phyloP scores from a whole-genome alignment of 2,888 invertebrate species.

The Netelia virgata region DNA sequence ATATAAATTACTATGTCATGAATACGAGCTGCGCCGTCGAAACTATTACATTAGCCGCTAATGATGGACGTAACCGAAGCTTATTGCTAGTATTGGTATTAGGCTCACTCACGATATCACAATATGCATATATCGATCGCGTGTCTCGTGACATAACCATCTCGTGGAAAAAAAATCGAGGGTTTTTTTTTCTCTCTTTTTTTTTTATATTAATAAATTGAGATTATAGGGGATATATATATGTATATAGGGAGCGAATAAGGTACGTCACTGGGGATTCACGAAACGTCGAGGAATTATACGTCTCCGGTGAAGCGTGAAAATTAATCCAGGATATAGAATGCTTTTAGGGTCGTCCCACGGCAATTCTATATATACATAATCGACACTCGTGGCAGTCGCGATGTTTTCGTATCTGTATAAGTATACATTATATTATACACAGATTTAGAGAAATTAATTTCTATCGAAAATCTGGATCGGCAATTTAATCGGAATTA shows the following conservation, averaged over 20 bases:
- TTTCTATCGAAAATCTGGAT: not conserved
- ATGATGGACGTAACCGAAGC: constrained; percentile 20
- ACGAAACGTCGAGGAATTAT: constrained; percentile 24
- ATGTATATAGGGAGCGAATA: constrained; percentile 1
- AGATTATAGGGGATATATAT: constrained; percentile 4
- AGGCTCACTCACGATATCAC: constrained; percentile 11
- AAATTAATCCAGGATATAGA: constrained; percentile 53
- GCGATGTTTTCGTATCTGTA: not conserved
- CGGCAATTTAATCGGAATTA: not conserved
- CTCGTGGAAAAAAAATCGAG: constrained; percentile 31
- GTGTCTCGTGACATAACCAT: constrained; percentile 12
- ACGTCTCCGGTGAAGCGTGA: constrained; percentile 30
- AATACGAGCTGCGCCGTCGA: not conserved
- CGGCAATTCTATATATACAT: not conserved
- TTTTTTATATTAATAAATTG: constrained; percentile 46
- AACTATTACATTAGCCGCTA: constrained; percentile 2
- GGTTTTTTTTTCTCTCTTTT: not conserved
- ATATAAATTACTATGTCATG: no score
- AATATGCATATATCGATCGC: constrained; percentile 20
- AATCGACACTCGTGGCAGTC: not conserved
- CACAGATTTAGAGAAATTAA: constrained; percentile 9
- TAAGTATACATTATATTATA: not conserved
- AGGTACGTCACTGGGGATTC: not conserved
- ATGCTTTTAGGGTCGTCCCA: constrained; percentile 15
- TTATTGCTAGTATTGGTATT: constrained; percentile 16